phyloP scores from a whole-genome alignment of 2,797 vertebrate species.

The Sebastolobus altivelis region DNA sequence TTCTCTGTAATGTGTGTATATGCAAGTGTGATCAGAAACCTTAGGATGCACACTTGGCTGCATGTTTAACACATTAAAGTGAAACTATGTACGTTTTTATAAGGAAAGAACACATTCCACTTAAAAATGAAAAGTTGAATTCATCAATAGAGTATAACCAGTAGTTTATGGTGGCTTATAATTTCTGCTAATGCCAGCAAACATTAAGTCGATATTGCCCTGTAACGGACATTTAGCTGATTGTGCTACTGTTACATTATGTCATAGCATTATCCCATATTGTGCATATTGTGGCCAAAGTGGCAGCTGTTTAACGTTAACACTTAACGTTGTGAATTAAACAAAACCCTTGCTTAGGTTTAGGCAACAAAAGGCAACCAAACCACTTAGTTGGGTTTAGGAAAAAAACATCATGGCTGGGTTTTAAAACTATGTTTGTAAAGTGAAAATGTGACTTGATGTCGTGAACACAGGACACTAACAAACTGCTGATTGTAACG shows the following conservation, averaged over 20 bases:
- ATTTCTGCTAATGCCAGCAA: background rate
- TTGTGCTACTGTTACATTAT: background rate
- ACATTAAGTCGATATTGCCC: background rate
- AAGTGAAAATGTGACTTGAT: no score
- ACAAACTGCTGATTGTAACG: no score
- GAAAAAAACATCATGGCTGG: no score
- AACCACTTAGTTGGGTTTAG: no score
- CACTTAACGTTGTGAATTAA: no score
- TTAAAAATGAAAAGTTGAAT: slow-evolving; percentile 6
- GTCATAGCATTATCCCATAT: background rate
- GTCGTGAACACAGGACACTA: no score
- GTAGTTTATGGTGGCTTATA: background rate
- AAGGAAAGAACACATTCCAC: slow-evolving; percentile 8
- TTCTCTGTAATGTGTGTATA: slow-evolving; percentile 33
- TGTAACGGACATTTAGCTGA: background rate
- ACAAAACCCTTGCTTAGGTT: no score
- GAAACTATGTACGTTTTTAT: slow-evolving; percentile 1
- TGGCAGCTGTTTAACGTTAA: background rate
- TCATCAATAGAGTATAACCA: background rate
- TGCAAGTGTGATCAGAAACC: slow-evolving; percentile 17
- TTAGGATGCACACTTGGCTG: slow-evolving; percentile 12
- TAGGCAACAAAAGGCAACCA: no score
- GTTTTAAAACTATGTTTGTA: no score
- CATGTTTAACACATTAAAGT: slow-evolving; percentile 12
- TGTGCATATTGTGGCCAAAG: background rate